These are phyloP conservation scores for Anguilla japonica DNA, from an alignment of 2,113 vertebrate species.

Conservation along the genomic window DNA sequence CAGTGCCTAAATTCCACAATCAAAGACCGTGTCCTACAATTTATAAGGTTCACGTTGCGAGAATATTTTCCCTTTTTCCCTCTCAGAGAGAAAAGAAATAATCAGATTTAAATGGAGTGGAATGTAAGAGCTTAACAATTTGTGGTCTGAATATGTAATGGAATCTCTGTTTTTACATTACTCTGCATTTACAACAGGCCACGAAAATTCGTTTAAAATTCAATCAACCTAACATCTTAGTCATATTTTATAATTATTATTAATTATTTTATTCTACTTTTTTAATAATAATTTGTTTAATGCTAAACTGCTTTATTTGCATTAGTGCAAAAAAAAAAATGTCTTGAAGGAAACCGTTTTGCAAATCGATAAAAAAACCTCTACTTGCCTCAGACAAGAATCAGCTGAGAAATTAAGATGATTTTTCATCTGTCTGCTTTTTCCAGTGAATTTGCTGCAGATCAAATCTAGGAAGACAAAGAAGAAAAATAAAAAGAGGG, in stretches of 20 bases:
- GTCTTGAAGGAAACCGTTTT: not conserved
- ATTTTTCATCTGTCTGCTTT: not conserved
- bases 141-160: slow-evolving; percentile 43
- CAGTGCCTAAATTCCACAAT: slow-evolving; percentile 54
- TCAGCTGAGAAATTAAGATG: not conserved
- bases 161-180: not conserved
- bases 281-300: not conserved
- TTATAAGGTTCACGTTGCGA: slow-evolving; percentile 49
- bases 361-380: not conserved
- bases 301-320: not conserved
- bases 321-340: not conserved
- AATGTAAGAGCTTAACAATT: slow-evolving; percentile 33
- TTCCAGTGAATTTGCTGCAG: not conserved
- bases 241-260: not conserved
- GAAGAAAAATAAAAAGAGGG: slow-evolving; percentile 7
- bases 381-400: not conserved
- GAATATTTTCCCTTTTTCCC: slow-evolving; percentile 39
- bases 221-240: not conserved
- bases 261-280: too few species aligned
- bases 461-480: not conserved
- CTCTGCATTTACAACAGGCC: not conserved
- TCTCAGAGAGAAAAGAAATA: slow-evolving; percentile 50
- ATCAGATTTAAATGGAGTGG: slow-evolving; percentile 49
- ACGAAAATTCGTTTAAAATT: not conserved
- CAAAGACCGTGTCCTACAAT: slow-evolving; percentile 50